Percentiles rank a stretch among this genome's conserved stretches.
These are phyloP conservation scores for Athene cunicularia DNA, from an alignment of 2,113 vertebrate genomes.

Conservation along the genomic window DNA sequence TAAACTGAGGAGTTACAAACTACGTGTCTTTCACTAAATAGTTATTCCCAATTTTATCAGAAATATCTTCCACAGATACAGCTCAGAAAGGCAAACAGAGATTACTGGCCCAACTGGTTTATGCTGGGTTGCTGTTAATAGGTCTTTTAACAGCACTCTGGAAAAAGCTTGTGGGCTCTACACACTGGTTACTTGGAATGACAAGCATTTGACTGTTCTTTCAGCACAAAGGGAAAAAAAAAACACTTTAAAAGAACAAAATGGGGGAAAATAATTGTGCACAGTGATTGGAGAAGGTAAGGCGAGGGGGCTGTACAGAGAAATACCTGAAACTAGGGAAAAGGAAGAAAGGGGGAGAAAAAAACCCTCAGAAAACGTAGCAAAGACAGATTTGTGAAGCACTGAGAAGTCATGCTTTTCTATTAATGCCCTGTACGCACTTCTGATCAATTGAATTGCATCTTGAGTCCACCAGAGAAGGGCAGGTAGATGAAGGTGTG, in stretches of 20 bases:
- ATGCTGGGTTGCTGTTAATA: neutral
- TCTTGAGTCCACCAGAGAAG: slow-evolving; percentile 91
- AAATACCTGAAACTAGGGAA: neutral
- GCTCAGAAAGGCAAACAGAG: neutral
- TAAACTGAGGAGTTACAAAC: neutral
- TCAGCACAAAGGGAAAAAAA: neutral
- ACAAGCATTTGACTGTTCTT: neutral
- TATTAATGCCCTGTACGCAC: slow-evolving; percentile 68
- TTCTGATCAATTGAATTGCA: slow-evolving; percentile 91
- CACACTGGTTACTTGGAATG: neutral
- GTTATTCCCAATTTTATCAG: neutral
- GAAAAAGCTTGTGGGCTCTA: neutral
- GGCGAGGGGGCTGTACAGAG: neutral
- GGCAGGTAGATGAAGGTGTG: slow-evolving; percentile 98
- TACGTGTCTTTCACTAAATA: neutral
- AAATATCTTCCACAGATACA: neutral
- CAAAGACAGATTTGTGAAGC: neutral
- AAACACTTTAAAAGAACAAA: neutral
- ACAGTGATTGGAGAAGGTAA: neutral
- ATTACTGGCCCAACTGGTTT: neutral
- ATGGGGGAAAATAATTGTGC: neutral
- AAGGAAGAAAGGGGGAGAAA: neutral
- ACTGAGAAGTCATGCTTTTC: neutral
- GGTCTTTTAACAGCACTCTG: neutral
- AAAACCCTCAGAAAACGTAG: neutral